Percentiles rank a stretch among this genome's conserved stretches.
Evolutionary conservation across 2,888 invertebrate genomes (phyloP).

Genomic region (Campoplex capitator): DNA sequence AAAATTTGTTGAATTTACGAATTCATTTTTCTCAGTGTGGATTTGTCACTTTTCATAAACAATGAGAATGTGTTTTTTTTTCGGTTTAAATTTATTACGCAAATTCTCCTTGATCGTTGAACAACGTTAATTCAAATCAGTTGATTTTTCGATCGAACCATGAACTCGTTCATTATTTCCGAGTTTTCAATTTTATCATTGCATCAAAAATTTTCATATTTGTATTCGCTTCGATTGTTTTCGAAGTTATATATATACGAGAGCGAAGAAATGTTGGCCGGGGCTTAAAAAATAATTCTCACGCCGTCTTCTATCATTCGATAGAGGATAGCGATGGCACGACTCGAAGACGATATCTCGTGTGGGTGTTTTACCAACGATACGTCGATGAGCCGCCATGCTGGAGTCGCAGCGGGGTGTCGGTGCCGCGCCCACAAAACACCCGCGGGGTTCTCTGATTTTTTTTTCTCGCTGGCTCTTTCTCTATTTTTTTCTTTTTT

Average conservation of each 20-base stretch:
- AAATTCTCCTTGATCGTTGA: neutral
- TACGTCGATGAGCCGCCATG: conserved; percentile 77
- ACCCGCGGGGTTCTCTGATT: conserved; percentile 62
- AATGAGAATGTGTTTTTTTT: neutral
- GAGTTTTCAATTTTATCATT: neutral
- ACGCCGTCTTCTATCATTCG: conserved; percentile 15
- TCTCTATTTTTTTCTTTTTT: neutral
- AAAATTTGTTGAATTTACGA: too few relatives aligned
- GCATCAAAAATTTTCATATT: too few relatives aligned
- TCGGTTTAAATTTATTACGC: neutral
- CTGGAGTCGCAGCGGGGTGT: conserved; percentile 81
- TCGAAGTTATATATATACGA: neutral
- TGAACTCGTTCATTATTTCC: too few relatives aligned
- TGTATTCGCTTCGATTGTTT: neutral
- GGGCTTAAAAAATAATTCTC: conserved; percentile 17
- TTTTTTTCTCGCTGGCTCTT: conserved; percentile 36
- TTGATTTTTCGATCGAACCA: too few relatives aligned
- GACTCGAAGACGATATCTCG: conserved; percentile 35
- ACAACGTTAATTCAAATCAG: neutral
- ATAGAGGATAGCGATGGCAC: conserved; percentile 13
- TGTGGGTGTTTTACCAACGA: conserved; percentile 78
- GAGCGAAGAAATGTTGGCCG: neutral
- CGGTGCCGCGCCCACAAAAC: conserved; percentile 81
- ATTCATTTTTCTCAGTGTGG: too few relatives aligned
- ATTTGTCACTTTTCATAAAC: neutral